Conservation (phyloP, 2,113 vertebrate species). For the Laticauda laticaudata region DNA sequence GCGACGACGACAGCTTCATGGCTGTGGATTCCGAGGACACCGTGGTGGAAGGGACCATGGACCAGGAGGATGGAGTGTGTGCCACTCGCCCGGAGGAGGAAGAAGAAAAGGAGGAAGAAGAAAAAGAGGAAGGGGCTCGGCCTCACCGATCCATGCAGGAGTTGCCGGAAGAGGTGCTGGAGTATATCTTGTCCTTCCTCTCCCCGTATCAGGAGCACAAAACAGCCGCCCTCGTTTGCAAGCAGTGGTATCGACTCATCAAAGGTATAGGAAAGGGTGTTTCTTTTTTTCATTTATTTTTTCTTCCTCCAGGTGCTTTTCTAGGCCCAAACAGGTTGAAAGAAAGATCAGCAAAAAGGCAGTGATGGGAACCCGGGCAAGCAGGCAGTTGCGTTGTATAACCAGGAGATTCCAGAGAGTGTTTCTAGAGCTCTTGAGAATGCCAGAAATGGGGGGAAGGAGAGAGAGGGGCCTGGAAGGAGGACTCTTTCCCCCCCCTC, state of each 20-base stretch:
- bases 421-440: neutral
- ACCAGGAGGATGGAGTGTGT: conserved; percentile 70
- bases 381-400: too few species aligned
- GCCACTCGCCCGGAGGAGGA: conserved; percentile 51
- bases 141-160: conserved; percentile 83
- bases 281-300: too few species aligned
- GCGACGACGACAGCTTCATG: conserved; percentile 90
- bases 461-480: neutral
- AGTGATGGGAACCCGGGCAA: too few species aligned
- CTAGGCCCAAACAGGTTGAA: neutral
- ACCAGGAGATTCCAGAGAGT: too few species aligned
- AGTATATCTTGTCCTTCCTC: conserved; percentile 96
- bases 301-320: too few species aligned
- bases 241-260: conserved; percentile 98
- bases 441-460: neutral
- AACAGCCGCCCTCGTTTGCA: conserved; percentile 94
- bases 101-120: neutral
- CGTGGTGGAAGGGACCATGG: conserved; percentile 70
- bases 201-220: conserved; percentile 99
- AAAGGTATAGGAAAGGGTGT: conserved; percentile 79
- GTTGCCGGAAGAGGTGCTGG: conserved; percentile 94
- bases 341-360: neutral
- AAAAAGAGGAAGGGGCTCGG: conserved; percentile 58
- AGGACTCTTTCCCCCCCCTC: rapidly evolving
- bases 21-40: conserved; percentile 90